phyloP scores from a whole-genome alignment of 2,113 vertebrate genomes.

The Protobothrops flavoviridis region DNA sequence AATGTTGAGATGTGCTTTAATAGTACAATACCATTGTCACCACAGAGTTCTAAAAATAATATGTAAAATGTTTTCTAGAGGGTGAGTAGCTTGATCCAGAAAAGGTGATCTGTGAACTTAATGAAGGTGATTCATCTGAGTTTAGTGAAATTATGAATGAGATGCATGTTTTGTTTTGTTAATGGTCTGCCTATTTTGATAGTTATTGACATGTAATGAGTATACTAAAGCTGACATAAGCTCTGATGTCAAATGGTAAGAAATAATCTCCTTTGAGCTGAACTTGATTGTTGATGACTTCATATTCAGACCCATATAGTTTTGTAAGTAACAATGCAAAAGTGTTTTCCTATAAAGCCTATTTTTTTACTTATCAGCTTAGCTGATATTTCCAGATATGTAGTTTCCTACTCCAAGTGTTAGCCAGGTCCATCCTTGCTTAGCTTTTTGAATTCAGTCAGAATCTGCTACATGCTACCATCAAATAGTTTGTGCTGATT shows the following conservation, averaged over 20 bases:
- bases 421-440: background rate
- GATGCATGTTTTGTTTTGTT: background rate
- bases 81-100: background rate
- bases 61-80: background rate
- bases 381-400: background rate
- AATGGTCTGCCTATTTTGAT: background rate
- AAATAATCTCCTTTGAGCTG: background rate
- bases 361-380: background rate
- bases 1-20: background rate
- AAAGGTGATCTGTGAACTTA: background rate
- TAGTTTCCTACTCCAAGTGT: background rate
- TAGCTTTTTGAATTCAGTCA: background rate
- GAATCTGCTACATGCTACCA: background rate
- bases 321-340: background rate
- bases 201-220: background rate
- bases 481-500: background rate
- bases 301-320: background rate
- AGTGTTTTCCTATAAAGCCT: background rate
- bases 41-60: background rate
- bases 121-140: background rate
- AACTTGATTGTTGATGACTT: background rate
- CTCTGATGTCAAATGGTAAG: background rate
- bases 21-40: background rate
- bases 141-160: background rate
- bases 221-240: background rate